Conservation (phyloP, 1,140 invertebrate genomes). For the Zaprionus camerounensis region DNA sequence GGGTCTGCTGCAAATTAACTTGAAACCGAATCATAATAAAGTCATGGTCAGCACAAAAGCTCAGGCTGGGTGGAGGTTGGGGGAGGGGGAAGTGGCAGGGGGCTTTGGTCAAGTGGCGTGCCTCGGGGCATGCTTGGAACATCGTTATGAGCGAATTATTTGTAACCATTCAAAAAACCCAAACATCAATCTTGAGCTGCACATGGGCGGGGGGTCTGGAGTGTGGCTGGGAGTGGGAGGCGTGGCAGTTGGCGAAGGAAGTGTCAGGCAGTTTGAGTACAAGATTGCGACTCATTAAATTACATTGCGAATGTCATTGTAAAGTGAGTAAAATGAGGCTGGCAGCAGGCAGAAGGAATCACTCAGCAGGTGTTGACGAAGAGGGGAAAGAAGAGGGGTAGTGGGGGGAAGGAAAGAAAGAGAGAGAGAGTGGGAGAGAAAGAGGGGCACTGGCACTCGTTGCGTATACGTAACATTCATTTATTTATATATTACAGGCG, state of each 20-base stretch:
- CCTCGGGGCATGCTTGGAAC: constrained; percentile 3
- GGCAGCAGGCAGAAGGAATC: constrained; percentile 18
- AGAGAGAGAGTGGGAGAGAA: constrained; percentile 22
- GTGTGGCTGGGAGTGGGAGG: not conserved
- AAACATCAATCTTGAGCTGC: constrained; percentile 34
- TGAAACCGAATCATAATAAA: constrained; percentile 65
- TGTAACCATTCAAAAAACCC: constrained; percentile 21
- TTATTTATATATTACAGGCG: constrained; percentile 77
- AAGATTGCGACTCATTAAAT: constrained; percentile 83
- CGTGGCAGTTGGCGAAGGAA: constrained; percentile 44
- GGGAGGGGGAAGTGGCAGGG: not conserved
- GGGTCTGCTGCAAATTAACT: constrained; percentile 73
- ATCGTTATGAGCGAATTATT: constrained; percentile 53
- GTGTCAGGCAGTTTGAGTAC: constrained; percentile 79
- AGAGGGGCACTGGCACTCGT: not conserved
- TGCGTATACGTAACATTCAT: constrained; percentile 75
- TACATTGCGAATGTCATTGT: constrained; percentile 82
- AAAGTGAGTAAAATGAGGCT: constrained; percentile 73
- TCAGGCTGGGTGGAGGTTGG: constrained; percentile 6
- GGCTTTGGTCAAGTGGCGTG: not conserved
- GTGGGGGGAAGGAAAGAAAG: too few relatives aligned
- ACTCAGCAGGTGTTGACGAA: not conserved
- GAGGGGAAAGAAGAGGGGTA: constrained; percentile 4
- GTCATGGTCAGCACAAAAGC: constrained; percentile 75
- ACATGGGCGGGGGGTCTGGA: not conserved